These are phyloP conservation scores for Pangasius mekongensis DNA, from an alignment of 2,797 vertebrate species.

Conservation along the genomic window DNA sequence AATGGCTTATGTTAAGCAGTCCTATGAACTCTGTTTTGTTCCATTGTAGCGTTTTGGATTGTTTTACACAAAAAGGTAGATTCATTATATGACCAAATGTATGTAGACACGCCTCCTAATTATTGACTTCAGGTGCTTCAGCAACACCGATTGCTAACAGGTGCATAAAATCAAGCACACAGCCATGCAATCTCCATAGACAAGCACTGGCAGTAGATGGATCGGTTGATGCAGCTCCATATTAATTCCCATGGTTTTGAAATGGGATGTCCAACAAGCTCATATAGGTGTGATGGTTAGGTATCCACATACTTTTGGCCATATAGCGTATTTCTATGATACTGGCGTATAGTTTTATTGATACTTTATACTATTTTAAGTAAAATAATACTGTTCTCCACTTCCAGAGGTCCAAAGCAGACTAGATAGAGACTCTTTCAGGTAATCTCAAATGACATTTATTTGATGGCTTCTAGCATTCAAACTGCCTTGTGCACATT, in stretches of 20 bases:
- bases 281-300: not conserved
- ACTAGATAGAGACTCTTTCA: not conserved
- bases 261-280: not conserved
- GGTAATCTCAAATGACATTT: constrained; percentile 15
- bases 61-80: not conserved
- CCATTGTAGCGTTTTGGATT: not conserved
- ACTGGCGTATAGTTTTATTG: not conserved
- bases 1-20: not conserved
- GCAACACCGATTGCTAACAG: not conserved
- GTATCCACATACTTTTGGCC: not conserved
- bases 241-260: not conserved
- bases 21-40: not conserved
- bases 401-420: not conserved
- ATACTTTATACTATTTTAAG: not conserved
- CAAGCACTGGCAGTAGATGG: not conserved
- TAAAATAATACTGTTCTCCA: not conserved
- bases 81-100: not conserved
- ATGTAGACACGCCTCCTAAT: not conserved
- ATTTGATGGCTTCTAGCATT: not conserved
- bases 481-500: not conserved
- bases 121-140: not conserved
- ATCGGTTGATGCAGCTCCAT: not conserved
- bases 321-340: not conserved
- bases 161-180: not conserved
- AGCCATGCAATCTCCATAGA: not conserved